These are phyloP conservation scores for Strigamia transsilvanica DNA, from an alignment of 2,888 invertebrate genomes.

Conservation along the genomic window DNA sequence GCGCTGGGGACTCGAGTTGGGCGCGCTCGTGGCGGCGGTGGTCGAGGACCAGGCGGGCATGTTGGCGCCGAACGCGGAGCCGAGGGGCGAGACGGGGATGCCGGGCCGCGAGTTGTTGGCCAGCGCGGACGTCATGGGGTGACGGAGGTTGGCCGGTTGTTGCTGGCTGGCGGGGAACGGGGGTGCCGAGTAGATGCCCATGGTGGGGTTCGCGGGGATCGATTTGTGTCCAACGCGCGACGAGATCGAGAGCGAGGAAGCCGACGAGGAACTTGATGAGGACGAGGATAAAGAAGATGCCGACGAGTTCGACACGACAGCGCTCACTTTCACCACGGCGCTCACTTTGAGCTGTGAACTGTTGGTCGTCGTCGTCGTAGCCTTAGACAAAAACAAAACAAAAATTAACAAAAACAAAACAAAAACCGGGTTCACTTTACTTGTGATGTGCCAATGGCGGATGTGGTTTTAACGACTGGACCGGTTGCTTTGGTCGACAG, in stretches of 20 bases:
- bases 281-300: slow-evolving; percentile 7
- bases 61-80: slow-evolving; percentile 32
- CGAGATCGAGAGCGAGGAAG: slow-evolving; percentile 18
- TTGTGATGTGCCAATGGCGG: not conserved
- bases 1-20: not conserved
- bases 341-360: slow-evolving; percentile 4
- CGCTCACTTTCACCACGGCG: not conserved
- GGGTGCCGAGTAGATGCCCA: slow-evolving; percentile 39
- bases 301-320: not conserved
- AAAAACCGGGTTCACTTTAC: not conserved
- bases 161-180: slow-evolving; percentile 18
- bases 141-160: slow-evolving; percentile 26
- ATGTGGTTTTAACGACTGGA: not conserved
- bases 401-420: not conserved
- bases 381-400: not conserved
- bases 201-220: not conserved
- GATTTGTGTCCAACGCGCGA: not conserved
- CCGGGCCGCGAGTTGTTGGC: slow-evolving; percentile 56
- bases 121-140: slow-evolving; percentile 54
- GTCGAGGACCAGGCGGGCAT: slow-evolving; percentile 59
- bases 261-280: slow-evolving; percentile 26
- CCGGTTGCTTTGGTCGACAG: not conserved
- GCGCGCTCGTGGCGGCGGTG: slow-evolving; percentile 51
- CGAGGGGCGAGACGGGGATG: slow-evolving; percentile 55
- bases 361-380: not conserved